These are phyloP conservation scores for Aphyosemion australe DNA, from an alignment of 2,113 vertebrate species.

Conservation along the genomic window DNA sequence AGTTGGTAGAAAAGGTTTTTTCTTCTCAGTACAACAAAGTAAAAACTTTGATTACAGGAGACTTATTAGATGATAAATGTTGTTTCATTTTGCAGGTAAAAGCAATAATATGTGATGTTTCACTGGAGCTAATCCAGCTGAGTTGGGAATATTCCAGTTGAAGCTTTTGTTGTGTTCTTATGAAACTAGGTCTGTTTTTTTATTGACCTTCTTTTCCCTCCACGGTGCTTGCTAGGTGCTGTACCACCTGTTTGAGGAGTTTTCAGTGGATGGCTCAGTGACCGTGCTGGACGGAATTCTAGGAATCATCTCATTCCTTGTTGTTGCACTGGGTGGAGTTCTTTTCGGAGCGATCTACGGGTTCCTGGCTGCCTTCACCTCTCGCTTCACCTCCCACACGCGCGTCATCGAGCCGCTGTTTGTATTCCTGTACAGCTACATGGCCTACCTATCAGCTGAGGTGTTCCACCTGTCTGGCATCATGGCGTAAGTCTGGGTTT, in stretches of 20 bases:
- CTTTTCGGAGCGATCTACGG: slow-evolving; percentile 92
- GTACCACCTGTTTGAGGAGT: slow-evolving; percentile 97
- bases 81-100: no score
- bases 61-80: no score
- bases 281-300: slow-evolving; percentile 84
- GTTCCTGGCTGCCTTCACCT: slow-evolving; percentile 92
- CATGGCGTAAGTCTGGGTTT: slow-evolving; percentile 91
- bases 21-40: no score
- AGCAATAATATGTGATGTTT: no score
- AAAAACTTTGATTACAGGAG: no score
- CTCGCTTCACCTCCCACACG: slow-evolving; percentile 93
- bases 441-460: slow-evolving; percentile 96
- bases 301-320: slow-evolving; percentile 92
- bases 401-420: slow-evolving; percentile 98
- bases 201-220: background rate
- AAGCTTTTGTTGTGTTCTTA: no score
- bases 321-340: slow-evolving; percentile 91
- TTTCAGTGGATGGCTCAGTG: slow-evolving; percentile 73
- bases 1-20: no score
- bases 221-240: slow-evolving; percentile 81
- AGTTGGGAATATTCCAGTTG: no score
- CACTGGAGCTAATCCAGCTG: no score
- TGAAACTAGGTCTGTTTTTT: no score
- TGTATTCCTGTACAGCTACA: slow-evolving; percentile 98
- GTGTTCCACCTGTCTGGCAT: slow-evolving; percentile 98